phyloP scores from a whole-genome alignment of 1,140 invertebrate species.

The Nephila pilipes region DNA sequence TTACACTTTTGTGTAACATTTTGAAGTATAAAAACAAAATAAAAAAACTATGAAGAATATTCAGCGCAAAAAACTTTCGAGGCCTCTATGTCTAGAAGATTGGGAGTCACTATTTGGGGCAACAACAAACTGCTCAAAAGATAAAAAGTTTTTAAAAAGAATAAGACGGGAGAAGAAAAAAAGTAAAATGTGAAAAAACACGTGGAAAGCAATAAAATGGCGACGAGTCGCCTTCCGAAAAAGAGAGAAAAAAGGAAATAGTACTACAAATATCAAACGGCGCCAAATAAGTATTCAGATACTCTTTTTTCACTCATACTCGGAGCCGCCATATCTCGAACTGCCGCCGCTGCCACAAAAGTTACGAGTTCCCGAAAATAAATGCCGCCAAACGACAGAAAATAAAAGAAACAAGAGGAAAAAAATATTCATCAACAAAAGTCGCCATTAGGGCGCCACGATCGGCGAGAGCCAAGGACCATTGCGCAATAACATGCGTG shows the following conservation, averaged over 20 bases:
- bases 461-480: constrained; percentile 70
- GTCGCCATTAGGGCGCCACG: constrained; percentile 74
- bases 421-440: constrained; percentile 73
- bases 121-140: not conserved
- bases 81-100: constrained; percentile 6
- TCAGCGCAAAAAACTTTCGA: not conserved
- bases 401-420: constrained; percentile 63
- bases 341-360: constrained; percentile 66
- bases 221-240: constrained; percentile 46
- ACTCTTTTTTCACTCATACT: constrained; percentile 63
- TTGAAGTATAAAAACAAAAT: too few species aligned
- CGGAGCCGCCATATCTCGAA: constrained; percentile 62
- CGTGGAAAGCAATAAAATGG: constrained; percentile 62
- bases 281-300: constrained; percentile 61
- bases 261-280: constrained; percentile 71
- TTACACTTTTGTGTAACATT: not conserved
- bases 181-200: constrained; percentile 26
- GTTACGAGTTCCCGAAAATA: constrained; percentile 76
- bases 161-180: not conserved
- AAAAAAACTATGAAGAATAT: not conserved
- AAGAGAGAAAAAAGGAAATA: constrained; percentile 39
- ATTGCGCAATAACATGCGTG: constrained; percentile 69
- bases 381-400: constrained; percentile 73
- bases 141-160: constrained; percentile 34
- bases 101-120: constrained; percentile 28